Evolutionary conservation across 2,888 invertebrate species (phyloP), one percentile per base, ranked within the genome.

Genomic region (Heterodera filipjevi): DNA sequence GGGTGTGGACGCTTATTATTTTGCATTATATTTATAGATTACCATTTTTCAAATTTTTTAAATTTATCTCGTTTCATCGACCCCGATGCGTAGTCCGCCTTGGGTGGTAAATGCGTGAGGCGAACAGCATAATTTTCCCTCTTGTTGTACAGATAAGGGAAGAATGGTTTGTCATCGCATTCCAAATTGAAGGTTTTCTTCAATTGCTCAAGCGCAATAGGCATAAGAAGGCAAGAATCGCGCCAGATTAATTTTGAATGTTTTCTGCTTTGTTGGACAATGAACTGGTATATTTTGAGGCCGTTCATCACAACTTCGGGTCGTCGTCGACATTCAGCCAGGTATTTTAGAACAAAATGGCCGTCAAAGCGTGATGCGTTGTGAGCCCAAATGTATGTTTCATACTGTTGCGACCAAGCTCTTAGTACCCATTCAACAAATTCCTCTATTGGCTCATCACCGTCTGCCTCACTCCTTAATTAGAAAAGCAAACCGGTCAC

Each of bases 221-320:
- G 74, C 46, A 74, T 49, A 10, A 74, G n/a, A 14, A 74, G 27
- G 27, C 44, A 59, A 1, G 49, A 49, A 22, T 74, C 74, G 16
- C 74, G 33, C 68, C 68, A 68, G 2, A 14, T 68, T 3, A 68
- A 33, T 19, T 19, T 8, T 19, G 68, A 68, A 16, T 68, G 68
- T 5, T 8, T 32, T 22, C 35, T 16, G 16, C 33, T 33, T 1
- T 68, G 32, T 22, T 33, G 32, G 0, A 32, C 19, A 14, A 22
- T 3, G 33, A 66, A 66, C 27, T 66, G 30, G 30, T 30, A 66
- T 14, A 66, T 66, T 66, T 66, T 66, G 3, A 66, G 66, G 0
- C 66, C 66, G 5, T 66, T 66, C 66, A 66, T 32, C 14, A 33
- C 16, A 5, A 66, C 66, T 0, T 66, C 32, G 30, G 66, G 66